Evolutionary conservation across 2,113 vertebrate species (phyloP).

Genomic region (Mesoclemmys tuberculata): DNA sequence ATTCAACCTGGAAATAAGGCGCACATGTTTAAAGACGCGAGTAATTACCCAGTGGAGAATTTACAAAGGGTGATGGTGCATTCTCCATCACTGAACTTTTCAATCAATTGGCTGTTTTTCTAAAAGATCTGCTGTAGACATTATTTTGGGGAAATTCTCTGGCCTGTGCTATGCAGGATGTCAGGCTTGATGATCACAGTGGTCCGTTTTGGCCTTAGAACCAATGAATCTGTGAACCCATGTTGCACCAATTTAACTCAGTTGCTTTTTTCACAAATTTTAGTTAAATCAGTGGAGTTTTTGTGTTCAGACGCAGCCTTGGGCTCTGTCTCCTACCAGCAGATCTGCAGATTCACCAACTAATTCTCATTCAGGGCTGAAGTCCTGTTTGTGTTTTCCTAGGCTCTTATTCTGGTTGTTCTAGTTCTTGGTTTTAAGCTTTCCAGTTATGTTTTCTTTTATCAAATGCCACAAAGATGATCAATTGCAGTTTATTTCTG

Average conservation of each 20-base stretch:
- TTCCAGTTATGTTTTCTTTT: background rate
- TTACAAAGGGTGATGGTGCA: background rate
- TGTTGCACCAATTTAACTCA: background rate
- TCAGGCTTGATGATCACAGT: background rate
- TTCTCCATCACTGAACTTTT: background rate
- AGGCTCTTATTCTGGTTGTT: background rate
- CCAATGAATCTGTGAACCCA: background rate
- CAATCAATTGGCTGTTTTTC: background rate
- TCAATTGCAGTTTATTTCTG: background rate
- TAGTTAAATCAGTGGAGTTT: background rate
- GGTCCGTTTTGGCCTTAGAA: background rate
- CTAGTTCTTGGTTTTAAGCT: background rate
- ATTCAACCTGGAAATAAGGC: background rate
- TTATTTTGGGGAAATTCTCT: background rate
- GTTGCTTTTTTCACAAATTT: background rate
- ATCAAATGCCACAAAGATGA: background rate
- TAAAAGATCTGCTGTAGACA: background rate
- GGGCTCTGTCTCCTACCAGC: background rate
- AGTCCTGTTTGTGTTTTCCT: background rate
- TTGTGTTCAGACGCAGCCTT: background rate
- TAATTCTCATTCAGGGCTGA: background rate
- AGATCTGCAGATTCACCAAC: background rate
- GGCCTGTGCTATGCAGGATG: background rate
- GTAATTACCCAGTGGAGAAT: background rate
- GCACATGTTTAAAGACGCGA: background rate